Evolutionary conservation across 2,797 vertebrate genomes (phyloP).

Genomic region (Molossus molossus): DNA sequence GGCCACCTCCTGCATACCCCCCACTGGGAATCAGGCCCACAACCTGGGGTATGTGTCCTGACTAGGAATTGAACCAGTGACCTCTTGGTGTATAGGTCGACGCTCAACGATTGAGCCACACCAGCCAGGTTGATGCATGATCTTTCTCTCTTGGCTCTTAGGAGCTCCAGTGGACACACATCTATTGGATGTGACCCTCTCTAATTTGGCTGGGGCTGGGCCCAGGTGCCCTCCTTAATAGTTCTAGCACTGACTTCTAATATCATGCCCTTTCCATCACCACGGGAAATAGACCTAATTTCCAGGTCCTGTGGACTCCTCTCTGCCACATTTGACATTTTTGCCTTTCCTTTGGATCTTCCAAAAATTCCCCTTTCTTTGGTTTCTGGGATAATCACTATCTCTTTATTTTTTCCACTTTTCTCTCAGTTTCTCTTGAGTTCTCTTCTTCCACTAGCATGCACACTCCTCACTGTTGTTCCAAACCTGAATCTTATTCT

Average conservation of each 20-base stretch:
- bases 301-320: not conserved
- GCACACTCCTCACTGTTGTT: no score
- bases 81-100: no score
- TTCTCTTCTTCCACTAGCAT: not conserved
- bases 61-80: no score
- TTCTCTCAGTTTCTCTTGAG: not conserved
- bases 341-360: not conserved
- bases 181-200: not conserved
- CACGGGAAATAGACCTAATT: not conserved
- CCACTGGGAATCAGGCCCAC: no score
- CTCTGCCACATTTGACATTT: not conserved
- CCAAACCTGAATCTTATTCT: not conserved
- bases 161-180: not conserved
- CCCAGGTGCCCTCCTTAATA: not conserved
- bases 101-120: no score
- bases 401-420: not conserved
- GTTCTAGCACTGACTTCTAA: not conserved
- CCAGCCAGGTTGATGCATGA: not conserved
- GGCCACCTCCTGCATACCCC: no score
- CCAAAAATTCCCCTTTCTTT: conserved; percentile 3
- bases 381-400: conserved; percentile 12
- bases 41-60: no score
- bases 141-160: not conserved
- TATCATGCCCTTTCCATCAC: not conserved
- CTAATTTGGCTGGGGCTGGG: not conserved